Conservation (phyloP, 1,140 invertebrate species). For the Helicoverpa armigera region DNA sequence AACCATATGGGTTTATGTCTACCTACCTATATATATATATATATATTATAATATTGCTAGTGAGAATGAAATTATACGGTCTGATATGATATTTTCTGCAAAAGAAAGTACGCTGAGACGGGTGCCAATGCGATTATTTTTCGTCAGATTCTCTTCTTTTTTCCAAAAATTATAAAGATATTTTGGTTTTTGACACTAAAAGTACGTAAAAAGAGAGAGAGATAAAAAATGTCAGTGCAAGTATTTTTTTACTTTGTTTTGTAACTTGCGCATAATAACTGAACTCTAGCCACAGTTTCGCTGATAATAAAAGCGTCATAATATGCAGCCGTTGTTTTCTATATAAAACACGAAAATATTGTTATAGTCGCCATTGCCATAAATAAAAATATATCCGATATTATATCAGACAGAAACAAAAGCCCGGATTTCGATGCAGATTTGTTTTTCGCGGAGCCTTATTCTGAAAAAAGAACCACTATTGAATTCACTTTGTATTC, state of each 20-base stretch:
- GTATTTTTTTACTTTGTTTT: neutral
- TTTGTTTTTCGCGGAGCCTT: neutral
- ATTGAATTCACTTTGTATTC: neutral
- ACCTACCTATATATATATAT: too few relatives aligned
- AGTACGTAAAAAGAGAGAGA: too few relatives aligned
- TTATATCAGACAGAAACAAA: conserved; percentile 16
- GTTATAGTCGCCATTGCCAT: conserved; percentile 3
- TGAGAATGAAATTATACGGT: too few relatives aligned
- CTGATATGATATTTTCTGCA: too few relatives aligned
- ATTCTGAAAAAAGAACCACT: neutral
- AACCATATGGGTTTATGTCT: neutral
- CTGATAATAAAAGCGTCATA: neutral
- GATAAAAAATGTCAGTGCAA: too few relatives aligned
- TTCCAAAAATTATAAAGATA: too few relatives aligned
- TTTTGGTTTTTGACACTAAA: too few relatives aligned
- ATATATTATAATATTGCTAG: too few relatives aligned
- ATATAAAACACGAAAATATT: conserved; percentile 15
- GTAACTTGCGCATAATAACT: neutral
- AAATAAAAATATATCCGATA: conserved; percentile 9
- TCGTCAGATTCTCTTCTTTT: too few relatives aligned
- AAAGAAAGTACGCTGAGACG: too few relatives aligned
- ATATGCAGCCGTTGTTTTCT: conserved; percentile 7
- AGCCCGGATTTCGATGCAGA: neutral
- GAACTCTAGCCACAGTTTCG: neutral
- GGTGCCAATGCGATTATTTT: too few relatives aligned